Evolutionary conservation across 2,797 vertebrate species (phyloP).

Genomic region (Avahi laniger): DNA sequence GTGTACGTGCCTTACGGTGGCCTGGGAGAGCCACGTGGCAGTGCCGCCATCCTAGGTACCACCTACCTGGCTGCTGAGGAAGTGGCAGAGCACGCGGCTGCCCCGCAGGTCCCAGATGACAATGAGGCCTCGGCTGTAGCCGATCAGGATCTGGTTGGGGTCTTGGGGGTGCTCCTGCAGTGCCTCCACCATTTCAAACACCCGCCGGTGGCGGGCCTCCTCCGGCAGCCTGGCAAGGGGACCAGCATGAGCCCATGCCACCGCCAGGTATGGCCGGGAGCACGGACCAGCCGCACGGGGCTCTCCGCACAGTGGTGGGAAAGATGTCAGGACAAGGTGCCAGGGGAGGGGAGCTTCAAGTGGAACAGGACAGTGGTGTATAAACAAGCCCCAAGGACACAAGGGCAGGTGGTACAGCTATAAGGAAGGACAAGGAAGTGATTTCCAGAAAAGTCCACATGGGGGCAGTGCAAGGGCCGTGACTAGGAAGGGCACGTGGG

Average conservation of each 20-base stretch:
- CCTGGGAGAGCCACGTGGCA: neutral
- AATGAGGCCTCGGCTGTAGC: constrained; percentile 95
- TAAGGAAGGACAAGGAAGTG: neutral
- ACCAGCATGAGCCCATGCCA: fast-evolving
- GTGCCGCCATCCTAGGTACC: fast-evolving
- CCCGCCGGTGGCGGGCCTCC: constrained; percentile 91
- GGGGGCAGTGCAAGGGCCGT: neutral
- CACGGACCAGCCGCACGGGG: fast-evolving
- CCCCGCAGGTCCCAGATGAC: constrained; percentile 93
- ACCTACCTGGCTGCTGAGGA: constrained; percentile 93
- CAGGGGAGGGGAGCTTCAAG: fast-evolving
- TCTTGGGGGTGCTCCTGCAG: constrained; percentile 92
- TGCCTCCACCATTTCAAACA: constrained; percentile 94
- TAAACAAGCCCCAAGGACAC: too few species aligned
- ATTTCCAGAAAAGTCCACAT: neutral
- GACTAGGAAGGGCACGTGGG: neutral
- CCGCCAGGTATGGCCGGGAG: fast-evolving
- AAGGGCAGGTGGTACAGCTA: fast-evolving
- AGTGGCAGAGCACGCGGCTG: constrained; percentile 86
- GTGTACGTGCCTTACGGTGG: neutral
- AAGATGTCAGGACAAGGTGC: fast-evolving
- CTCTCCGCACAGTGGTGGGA: fast-evolving
- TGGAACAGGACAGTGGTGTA: fast-evolving
- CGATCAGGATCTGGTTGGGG: constrained; percentile 91
- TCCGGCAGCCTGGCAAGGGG: constrained; percentile 88